Evolutionary conservation across 2,797 vertebrate genomes (phyloP).

Genomic region (Centroberyx gerrardi): DNA sequence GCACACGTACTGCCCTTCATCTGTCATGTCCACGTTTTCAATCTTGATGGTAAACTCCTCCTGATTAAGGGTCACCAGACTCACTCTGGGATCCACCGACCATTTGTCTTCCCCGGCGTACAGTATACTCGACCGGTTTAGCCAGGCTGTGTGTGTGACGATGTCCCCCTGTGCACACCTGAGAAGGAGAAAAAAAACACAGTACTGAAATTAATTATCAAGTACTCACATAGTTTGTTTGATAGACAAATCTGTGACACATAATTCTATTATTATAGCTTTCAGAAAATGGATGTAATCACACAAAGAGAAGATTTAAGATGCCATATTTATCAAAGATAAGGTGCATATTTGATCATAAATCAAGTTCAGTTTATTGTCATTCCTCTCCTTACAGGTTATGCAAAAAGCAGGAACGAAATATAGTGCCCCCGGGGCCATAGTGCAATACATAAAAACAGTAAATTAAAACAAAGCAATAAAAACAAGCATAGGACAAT

Average conservation of each 20-base stretch:
- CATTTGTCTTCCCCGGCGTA: slow-evolving; percentile 89
- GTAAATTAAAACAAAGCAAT: no score
- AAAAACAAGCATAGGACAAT: no score
- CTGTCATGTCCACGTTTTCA: slow-evolving; percentile 85
- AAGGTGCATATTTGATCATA: background rate
- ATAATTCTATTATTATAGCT: background rate
- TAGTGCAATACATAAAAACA: no score
- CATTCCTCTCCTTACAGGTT: no score
- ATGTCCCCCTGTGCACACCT: slow-evolving; percentile 85
- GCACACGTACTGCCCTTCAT: slow-evolving; percentile 87
- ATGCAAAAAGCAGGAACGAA: no score
- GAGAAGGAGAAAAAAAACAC: slow-evolving; percentile 30
- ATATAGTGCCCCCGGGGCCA: no score
- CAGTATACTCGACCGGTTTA: slow-evolving; percentile 89
- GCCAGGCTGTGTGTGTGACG: slow-evolving; percentile 88
- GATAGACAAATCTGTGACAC: background rate
- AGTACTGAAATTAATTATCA: background rate
- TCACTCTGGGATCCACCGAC: slow-evolving; percentile 88
- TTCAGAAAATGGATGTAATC: background rate
- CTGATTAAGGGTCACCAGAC: slow-evolving; percentile 84
- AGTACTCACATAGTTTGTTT: background rate
- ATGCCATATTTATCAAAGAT: background rate
- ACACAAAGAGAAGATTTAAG: background rate
- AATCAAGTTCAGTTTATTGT: no score
- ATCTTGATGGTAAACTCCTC: slow-evolving; percentile 90